Evolutionary conservation across 2,888 invertebrate species (phyloP), one percentile per base, ranked within the genome.

Genomic region (Andrena haemorrhoa): DNA sequence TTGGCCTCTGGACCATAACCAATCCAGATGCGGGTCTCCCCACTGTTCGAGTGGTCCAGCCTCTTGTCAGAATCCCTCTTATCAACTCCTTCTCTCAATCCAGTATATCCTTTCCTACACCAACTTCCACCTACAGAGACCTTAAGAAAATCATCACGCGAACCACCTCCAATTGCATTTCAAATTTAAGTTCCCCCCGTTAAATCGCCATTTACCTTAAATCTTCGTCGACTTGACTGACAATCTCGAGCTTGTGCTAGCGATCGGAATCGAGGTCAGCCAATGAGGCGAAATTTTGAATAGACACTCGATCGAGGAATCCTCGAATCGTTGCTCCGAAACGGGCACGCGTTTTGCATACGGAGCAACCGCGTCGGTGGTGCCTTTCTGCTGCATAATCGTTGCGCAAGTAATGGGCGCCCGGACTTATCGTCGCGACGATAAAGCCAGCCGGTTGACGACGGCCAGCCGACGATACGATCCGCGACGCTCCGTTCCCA

Each of bases 1-100:
- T 93, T 93, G 92, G 93, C 81, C 84, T 88, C 78, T 75, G 78
- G 58, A 75, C 51, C 77, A 65, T 49, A 76, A 76, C 93, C 93
- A 92, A 93, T 92, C 84, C 79, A 83, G 78, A 83, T 83, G 76
- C 75, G 53, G 81, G 76, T 69, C 85, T 89, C 92, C 93, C 93
- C 89, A 86, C 93, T 87, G 75, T 78, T 20, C 64, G 70, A 79
- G n/a, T 89, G 92, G 91, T 91, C 91, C 92, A 90, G 90, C 92
- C 92, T 90, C 89, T 73, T 26, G 20, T 23, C 73, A 53, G 53
- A 69, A 58, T 74, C 69, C 31, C n/a, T 70, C 68, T 47, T 78
- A 49, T 61, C 79, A 61, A 51, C n/a, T 12, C 41, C 31, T 56
- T 26, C 31, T 41, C 16, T 2, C 8, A 3, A 3, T 23, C 23